Percentiles rank a stretch among this genome's conserved stretches.
These are phyloP conservation scores for Drymonia ruficornis DNA, from an alignment of 2,888 invertebrate species.

Conservation along the genomic window DNA sequence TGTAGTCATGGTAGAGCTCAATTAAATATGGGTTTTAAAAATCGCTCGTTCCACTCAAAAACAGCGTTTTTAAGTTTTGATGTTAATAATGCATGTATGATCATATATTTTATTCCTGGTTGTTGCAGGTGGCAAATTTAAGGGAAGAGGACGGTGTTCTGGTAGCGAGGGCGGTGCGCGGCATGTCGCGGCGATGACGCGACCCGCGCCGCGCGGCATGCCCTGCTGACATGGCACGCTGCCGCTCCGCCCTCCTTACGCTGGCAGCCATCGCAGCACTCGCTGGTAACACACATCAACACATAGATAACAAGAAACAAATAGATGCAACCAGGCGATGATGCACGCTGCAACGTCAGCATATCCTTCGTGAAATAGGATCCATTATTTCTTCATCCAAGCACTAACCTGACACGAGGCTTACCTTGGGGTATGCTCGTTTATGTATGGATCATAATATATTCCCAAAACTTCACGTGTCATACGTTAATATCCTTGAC, in stretches of 20 bases:
- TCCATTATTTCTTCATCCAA: not conserved
- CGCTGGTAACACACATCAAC: constrained; percentile 56
- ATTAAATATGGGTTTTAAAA: too few species aligned
- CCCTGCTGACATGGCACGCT: constrained; percentile 82
- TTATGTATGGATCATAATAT: too few species aligned
- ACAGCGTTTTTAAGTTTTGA: too few species aligned
- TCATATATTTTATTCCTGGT: constrained; percentile 2
- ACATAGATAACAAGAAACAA: not conserved
- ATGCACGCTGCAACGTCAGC: too few species aligned
- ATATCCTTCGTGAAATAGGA: not conserved
- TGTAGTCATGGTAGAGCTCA: too few species aligned
- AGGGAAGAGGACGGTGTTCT: constrained; percentile 17
- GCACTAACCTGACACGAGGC: too few species aligned
- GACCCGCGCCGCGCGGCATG: constrained; percentile 74
- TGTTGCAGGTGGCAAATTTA: constrained; percentile 35
- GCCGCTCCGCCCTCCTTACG: constrained; percentile 80
- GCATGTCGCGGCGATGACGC: constrained; percentile 77
- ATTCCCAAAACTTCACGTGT: too few species aligned
- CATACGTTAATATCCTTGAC: too few species aligned
- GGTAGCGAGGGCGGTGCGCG: constrained; percentile 33
- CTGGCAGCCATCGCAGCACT: constrained; percentile 80
- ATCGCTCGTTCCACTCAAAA: too few species aligned
- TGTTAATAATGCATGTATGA: not conserved
- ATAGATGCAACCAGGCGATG: too few species aligned
- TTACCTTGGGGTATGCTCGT: too few species aligned